phyloP scores from a whole-genome alignment of 2,888 invertebrate genomes.

The Aromia moschata region DNA sequence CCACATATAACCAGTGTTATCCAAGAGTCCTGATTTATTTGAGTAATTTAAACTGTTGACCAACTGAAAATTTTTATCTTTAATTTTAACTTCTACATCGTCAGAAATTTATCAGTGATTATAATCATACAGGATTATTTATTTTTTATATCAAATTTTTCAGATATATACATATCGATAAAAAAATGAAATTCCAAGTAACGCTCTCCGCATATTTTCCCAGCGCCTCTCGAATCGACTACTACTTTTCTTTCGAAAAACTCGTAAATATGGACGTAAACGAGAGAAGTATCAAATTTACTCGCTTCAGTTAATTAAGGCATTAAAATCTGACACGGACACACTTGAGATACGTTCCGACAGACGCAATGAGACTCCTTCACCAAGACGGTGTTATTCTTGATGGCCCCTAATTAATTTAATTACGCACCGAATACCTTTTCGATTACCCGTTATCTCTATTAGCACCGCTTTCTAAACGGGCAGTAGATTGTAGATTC shows the following conservation, averaged over 20 bases:
- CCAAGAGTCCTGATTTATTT: too few species aligned
- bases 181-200: background rate
- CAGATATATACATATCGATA: too few species aligned
- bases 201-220: background rate
- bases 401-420: conserved; percentile 12
- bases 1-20: too few species aligned
- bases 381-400: conserved; percentile 1
- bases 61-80: too few species aligned
- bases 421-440: conserved; percentile 15
- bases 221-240: background rate
- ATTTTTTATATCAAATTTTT: too few species aligned
- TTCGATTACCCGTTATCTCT: conserved; percentile 20
- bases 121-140: too few species aligned
- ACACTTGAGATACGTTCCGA: background rate
- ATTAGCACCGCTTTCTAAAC: conserved; percentile 24
- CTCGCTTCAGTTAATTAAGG: conserved; percentile 3
- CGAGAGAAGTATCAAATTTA: background rate
- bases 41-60: too few species aligned
- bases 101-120: too few species aligned
- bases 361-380: background rate
- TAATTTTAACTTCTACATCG: too few species aligned
- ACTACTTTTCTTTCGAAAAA: background rate
- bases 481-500: conserved; percentile 23
- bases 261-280: background rate
- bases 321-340: background rate